Conservation (phyloP, 2,797 vertebrate genomes). For the Mormyrops attenuatus region DNA sequence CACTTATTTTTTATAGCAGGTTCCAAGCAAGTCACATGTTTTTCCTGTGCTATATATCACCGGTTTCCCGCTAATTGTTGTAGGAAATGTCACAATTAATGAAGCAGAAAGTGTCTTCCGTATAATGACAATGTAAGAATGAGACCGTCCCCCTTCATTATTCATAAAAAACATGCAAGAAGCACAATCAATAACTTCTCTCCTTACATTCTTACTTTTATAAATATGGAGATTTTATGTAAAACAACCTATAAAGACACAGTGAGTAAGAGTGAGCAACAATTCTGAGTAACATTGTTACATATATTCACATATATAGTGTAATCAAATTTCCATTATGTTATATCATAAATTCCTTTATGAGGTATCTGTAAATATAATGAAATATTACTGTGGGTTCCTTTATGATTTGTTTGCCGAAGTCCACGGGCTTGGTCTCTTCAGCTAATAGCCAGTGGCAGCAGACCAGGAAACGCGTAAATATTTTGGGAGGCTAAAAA, state of each 20-base stretch:
- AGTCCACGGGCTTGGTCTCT: not conserved
- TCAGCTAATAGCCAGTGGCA: not conserved
- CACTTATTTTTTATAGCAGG: not conserved
- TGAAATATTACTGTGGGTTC: not conserved
- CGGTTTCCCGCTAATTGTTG: not conserved
- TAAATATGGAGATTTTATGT: not conserved
- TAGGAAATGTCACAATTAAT: not conserved
- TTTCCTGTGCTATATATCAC: not conserved
- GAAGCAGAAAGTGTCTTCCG: not conserved
- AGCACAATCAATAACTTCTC: not conserved
- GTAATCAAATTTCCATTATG: not conserved
- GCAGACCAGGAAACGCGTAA: not conserved
- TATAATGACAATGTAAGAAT: not conserved
- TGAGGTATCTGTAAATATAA: not conserved
- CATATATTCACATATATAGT: not conserved
- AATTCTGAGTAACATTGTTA: not conserved
- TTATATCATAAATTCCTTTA: not conserved
- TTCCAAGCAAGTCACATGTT: not conserved
- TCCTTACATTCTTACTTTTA: not conserved
- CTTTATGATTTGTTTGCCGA: not conserved
- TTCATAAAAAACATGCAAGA: not conserved
- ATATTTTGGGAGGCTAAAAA: slow-evolving; percentile 3
- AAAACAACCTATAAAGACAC: not conserved
- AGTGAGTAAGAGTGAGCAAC: not conserved
- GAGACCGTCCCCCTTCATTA: not conserved